Base-by-base conservation (phyloP, 2,888 invertebrate genomes). In the Stictocephala bisonia region DNA sequence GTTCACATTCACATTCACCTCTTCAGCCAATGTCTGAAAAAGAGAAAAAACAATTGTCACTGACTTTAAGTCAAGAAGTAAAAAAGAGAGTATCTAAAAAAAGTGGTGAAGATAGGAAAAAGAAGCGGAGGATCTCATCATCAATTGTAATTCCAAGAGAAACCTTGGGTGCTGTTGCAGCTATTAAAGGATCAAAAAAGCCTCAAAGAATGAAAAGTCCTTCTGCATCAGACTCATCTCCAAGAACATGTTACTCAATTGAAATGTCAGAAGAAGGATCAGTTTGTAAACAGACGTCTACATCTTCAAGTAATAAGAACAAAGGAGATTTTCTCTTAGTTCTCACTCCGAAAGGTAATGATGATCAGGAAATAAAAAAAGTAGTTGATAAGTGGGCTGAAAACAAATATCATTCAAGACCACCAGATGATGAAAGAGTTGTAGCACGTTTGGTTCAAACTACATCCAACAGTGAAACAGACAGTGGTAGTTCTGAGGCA, bases 11-110 rank as follows among this genome's bases (percentile, higher is more conserved):
- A 22, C 72, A 69, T 26, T 44, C 76, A 11, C 53, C 75, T 40
- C 6, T 60, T 18, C 51, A 78, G 15, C 75, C 81, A 31, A 79
- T 86, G 79, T 88, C 89, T 48, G 93, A 93, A 84, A 86, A 86
- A 31, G 93, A 93, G 79, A 94, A 93, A 80, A 89, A 89, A 80
- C 87, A 88, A 78, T 85, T 93, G 67, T 93, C 93, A 0, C 88
- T 91, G 83, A 89, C 89, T 1, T 84, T 94, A 3, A 90, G 93
- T 78, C 90, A 89, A 81, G 93, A 94, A 84, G 87, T 92, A 26
- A 84, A 92, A 76, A 89, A 89, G 78, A 89, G 89, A 80, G 87
- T 91, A 13, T 86, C 84, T 44, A 87, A 76, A 22, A 86, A 79
- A 84, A 13, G 26, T 29, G 22, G 50, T 53, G 85, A 76, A 85